phyloP scores from a whole-genome alignment of 1,140 invertebrate genomes.

The Drosophila obscura region DNA sequence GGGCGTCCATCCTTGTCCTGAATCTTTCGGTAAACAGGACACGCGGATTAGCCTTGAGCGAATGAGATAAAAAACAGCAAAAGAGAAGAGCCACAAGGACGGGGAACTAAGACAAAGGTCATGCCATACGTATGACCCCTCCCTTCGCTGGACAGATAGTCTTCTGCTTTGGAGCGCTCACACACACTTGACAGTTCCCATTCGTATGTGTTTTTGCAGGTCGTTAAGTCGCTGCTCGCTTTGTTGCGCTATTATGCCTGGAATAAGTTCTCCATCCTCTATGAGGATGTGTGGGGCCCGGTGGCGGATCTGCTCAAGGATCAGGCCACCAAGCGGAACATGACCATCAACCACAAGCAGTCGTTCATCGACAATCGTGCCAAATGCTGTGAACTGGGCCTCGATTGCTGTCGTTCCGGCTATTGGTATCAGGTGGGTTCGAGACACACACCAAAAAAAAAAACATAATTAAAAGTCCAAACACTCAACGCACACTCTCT shows the following conservation, averaged over 20 bases:
- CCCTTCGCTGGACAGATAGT: not conserved
- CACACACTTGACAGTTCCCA: not conserved
- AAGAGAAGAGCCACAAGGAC: not conserved
- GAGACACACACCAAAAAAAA: not conserved
- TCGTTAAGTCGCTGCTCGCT: slow-evolving; percentile 96
- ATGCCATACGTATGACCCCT: not conserved
- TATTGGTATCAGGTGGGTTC: slow-evolving; percentile 89
- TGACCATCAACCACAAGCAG: slow-evolving; percentile 91
- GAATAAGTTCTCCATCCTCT: slow-evolving; percentile 97
- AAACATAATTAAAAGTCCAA: not conserved
- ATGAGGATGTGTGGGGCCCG: slow-evolving; percentile 91
- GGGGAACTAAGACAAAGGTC: not conserved
- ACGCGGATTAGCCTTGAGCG: slow-evolving; percentile 18
- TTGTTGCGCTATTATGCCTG: slow-evolving; percentile 95
- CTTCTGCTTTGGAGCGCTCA: not conserved
- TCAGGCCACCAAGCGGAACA: slow-evolving; percentile 89
- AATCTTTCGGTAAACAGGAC: slow-evolving; percentile 9
- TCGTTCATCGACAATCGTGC: slow-evolving; percentile 87
- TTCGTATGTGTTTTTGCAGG: slow-evolving; percentile 85
- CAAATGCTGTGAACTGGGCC: slow-evolving; percentile 90
- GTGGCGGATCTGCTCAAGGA: slow-evolving; percentile 91
- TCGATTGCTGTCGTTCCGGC: slow-evolving; percentile 89
- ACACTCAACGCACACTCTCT: too few species aligned
- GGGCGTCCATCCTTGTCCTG: slow-evolving; percentile 9
- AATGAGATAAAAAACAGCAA: not conserved